Base-by-base conservation (phyloP, 2,113 vertebrate species). In the Turnix velox region DNA sequence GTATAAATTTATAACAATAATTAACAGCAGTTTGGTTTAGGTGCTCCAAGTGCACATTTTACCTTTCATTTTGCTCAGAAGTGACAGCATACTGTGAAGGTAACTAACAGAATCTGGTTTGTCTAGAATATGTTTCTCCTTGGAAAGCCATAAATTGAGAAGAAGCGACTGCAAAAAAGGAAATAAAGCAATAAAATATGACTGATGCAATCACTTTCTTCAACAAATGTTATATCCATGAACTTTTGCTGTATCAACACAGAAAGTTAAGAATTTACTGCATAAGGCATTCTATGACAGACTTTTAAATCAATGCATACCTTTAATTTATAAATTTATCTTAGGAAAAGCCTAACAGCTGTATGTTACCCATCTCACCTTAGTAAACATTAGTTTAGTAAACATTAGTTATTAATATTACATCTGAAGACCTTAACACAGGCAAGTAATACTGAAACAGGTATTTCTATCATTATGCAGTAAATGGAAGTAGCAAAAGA, bases 61-160 rank as follows among this genome's bases (percentile, higher is more conserved):
- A 99, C 99, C 99, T 98, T 98, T 98, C 98, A 99, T 99, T 96
- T 97, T 97, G 96, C 98, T 99, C 58, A 99, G 97, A 65, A 98
- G 97, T 6, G 97, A 97, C 63, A 99, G 97, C 62, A 98, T 98
- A 4, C 96, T 95, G 71, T 99, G 98, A 49, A 99, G 98, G 92
- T 98, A 98, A 95, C 94, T 95, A 43, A 99, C 88, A 6, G 97
- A 98, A 57, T 96, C 97, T 12, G 97, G 94, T 86, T 97, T 98
- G 75, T 98, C 98, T 55, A 99, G 91, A 79, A 99, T 95, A 62
- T 98, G 98, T 94, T 98, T 99, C 92, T 99, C 99, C 96, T 98
- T 98, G 54, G 98, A 98, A 68, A 99, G 96, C 99, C 99, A 99
- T 80, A 99, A 98, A 81, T 97, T 98, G 63, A 99, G 97, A 65